These are phyloP conservation scores for Cyphomyrus plagiostoma DNA, from an alignment of 2,113 vertebrate species.

Conservation along the genomic window DNA sequence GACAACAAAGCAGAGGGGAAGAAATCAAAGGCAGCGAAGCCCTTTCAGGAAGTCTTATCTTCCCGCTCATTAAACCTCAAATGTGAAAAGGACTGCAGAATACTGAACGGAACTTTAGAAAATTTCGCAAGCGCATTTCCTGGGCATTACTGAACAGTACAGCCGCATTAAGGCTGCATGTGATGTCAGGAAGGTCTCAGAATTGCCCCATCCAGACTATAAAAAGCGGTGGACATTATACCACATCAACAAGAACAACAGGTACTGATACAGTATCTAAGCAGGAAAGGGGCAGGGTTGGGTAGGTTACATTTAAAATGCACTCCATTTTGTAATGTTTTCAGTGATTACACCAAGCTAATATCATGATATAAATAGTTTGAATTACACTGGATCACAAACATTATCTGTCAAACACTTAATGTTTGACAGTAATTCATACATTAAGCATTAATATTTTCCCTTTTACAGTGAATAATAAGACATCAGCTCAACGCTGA, in stretches of 20 bases:
- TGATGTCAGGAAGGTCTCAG: constrained; percentile 20
- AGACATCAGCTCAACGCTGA: background rate
- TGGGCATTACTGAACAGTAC: constrained; percentile 30
- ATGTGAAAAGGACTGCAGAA: constrained; percentile 39
- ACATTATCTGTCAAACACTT: background rate
- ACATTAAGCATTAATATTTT: background rate
- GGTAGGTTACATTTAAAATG: background rate
- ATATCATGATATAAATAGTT: background rate
- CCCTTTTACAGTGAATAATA: background rate
- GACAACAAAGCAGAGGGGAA: constrained; percentile 50
- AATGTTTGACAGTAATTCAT: background rate
- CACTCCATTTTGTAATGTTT: background rate
- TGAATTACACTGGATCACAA: background rate
- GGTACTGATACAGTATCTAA: background rate
- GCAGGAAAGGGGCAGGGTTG: background rate
- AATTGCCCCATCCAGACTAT: background rate
- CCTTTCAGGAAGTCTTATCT: constrained; percentile 46
- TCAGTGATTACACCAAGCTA: background rate
- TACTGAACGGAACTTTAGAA: constrained; percentile 44
- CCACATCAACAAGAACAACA: background rate
- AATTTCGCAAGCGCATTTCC: constrained; percentile 38
- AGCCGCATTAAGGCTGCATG: constrained; percentile 33
- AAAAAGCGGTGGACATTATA: background rate
- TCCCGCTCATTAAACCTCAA: constrained; percentile 49
- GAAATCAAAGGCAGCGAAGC: constrained; percentile 46